Evolutionary conservation across 1,140 invertebrate genomes (phyloP).

Genomic region (Pteromalus puparum): DNA sequence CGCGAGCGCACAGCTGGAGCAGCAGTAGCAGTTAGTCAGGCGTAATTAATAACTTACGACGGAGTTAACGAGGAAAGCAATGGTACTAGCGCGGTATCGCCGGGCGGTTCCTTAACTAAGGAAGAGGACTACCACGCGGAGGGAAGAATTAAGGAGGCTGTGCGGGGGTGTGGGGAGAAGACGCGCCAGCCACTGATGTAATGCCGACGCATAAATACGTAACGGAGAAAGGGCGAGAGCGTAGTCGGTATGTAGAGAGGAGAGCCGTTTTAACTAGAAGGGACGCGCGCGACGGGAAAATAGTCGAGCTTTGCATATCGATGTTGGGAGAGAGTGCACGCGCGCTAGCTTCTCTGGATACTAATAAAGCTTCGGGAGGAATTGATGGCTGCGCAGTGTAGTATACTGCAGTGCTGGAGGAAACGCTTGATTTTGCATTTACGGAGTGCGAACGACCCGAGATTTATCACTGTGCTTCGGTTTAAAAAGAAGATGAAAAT

Average conservation of each 20-base stretch:
- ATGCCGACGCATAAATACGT: constrained; percentile 56
- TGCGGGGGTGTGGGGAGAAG: constrained; percentile 50
- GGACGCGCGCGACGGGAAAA: not conserved
- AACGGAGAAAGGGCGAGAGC: constrained; percentile 47
- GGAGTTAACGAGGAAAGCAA: constrained; percentile 67
- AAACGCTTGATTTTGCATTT: constrained; percentile 38
- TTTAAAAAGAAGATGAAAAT: too few species aligned
- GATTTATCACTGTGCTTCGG: too few species aligned
- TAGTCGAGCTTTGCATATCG: constrained; percentile 45
- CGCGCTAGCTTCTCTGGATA: constrained; percentile 24
- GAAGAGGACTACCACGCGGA: constrained; percentile 37
- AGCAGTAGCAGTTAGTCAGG: constrained; percentile 64
- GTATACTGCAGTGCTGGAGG: not conserved
- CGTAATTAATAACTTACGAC: constrained; percentile 70
- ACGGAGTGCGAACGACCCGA: constrained; percentile 15
- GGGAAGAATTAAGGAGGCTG: constrained; percentile 35
- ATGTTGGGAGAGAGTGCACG: constrained; percentile 9
- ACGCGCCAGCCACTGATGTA: constrained; percentile 48
- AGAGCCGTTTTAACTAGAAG: constrained; percentile 1
- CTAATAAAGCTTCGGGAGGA: constrained; percentile 31
- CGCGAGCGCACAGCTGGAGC: constrained; percentile 64
- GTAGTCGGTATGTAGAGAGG: not conserved
- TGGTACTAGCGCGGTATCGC: constrained; percentile 51
- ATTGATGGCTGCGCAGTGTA: not conserved
- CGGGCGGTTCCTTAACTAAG: constrained; percentile 48